Evolutionary conservation across 1,140 invertebrate genomes (phyloP), one percentile per base, ranked within the genome.

Genomic region (Ceratina calcarata): DNA sequence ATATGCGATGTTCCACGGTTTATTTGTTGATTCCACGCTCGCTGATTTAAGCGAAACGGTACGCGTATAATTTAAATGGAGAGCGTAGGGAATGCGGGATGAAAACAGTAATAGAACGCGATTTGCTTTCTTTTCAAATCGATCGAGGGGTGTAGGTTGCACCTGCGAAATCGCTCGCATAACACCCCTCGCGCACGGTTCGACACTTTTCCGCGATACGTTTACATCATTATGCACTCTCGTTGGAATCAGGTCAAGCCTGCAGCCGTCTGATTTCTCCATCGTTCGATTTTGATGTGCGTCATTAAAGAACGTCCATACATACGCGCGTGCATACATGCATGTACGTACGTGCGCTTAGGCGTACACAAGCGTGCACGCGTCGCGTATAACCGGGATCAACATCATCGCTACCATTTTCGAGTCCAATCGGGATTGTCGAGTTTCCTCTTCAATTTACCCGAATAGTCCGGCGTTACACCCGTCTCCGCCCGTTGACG

Each of bases 231-330:
- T 73, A 65, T 55, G 53, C 75, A 58, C 68, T 69, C 62, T 67
- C 18, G 22, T 45, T 45, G 20, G 49, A 86, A 85, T 69, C 77
- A 55, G 84, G 81, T 83, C 83, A 78, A 77, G 82, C 60, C 64
- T 64, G 27, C 45, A n/a, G 51, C 24, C 58, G 49, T 10, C 58
- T 71, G 79, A 84, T 82, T 80, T 76, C 76, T 57, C 51, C 60
- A 32, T n/a, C 53, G 72, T 82, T 86, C 80, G 84, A 85, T 86
- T 85, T 86, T 76, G 53, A 82, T 61, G 69, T 77, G 20, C 62
- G 75, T 82, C 76, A 85, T 80, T 85, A 84, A 84, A 75, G 64
- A 32, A 64, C 83, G 64, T 55, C 62, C 82, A 85, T 83, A 85
- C 73, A 71, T 22, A 13, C 15, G 22, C 12, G 64, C 72, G 60